Percentiles rank a stretch among this genome's conserved stretches.
Conservation (phyloP, 2,888 invertebrate species). For the Onthophagus sagittarius region DNA sequence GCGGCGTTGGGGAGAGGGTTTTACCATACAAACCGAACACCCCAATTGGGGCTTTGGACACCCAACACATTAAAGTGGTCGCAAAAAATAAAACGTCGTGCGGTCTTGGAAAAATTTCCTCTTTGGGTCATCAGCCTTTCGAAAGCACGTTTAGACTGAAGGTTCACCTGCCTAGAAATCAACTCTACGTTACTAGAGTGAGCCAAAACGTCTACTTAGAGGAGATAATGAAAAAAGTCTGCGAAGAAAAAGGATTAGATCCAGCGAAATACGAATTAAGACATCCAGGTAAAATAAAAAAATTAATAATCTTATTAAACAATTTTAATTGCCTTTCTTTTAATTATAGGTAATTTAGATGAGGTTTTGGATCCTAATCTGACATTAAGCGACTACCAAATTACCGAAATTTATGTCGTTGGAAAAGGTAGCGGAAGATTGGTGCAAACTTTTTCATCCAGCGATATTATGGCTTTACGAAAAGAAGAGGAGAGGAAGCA, state of each 20-base stretch:
- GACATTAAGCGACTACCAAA: slow-evolving; percentile 60
- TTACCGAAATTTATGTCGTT: slow-evolving; percentile 62
- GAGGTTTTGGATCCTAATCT: slow-evolving; percentile 56
- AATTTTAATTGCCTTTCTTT: not conserved
- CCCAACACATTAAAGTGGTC: slow-evolving; percentile 47
- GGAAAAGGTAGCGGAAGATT: slow-evolving; percentile 52
- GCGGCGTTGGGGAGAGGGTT: slow-evolving; percentile 50
- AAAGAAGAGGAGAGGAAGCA: slow-evolving; percentile 57
- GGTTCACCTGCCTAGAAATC: slow-evolving; percentile 75
- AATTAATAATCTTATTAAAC: not conserved
- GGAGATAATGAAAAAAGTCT: slow-evolving; percentile 68
- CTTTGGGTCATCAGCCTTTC: slow-evolving; percentile 54
- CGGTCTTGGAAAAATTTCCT: slow-evolving; percentile 28
- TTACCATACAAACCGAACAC: slow-evolving; percentile 71
- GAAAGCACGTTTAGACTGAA: slow-evolving; percentile 58
- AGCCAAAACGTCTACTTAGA: slow-evolving; percentile 65
- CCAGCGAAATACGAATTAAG: slow-evolving; percentile 69
- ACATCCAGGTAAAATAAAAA: slow-evolving; percentile 62
- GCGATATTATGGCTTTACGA: slow-evolving; percentile 56
- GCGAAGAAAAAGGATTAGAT: slow-evolving; percentile 73
- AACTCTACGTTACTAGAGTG: slow-evolving; percentile 72
- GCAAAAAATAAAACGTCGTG: slow-evolving; percentile 39
- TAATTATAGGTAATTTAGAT: slow-evolving; percentile 54
- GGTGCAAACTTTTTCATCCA: slow-evolving; percentile 47
- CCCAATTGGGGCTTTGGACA: slow-evolving; percentile 61